A percentile compares a stretch with the other conserved stretches of the same genome.
Conservation (phyloP, 2,888 invertebrate genomes). For the Lasioglossum figueresi region DNA sequence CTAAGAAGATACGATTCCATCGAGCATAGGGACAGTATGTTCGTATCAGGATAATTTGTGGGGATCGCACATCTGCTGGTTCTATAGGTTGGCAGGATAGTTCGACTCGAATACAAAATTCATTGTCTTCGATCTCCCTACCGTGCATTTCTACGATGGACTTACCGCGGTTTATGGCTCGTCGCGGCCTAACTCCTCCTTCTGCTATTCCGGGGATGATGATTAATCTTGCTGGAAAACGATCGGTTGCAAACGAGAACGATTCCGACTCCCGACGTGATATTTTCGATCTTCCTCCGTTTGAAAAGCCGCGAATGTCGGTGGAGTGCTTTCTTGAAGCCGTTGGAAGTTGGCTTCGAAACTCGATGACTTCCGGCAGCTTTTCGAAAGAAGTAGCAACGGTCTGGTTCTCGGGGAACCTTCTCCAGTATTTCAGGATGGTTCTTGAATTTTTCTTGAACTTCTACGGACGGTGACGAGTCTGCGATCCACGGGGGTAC, state of each 20-base stretch:
- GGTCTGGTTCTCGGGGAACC: not conserved
- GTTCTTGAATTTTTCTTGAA: not conserved
- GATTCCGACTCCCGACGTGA: not conserved
- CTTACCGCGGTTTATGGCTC: slow-evolving; percentile 54
- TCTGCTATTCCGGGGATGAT: not conserved
- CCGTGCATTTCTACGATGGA: slow-evolving; percentile 47
- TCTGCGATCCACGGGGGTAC: not conserved
- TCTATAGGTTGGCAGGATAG: slow-evolving; percentile 76
- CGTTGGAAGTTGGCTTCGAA: not conserved
- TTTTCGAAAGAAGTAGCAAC: not conserved
- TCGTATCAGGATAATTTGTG: slow-evolving; percentile 69
- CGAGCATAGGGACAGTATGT: not conserved
- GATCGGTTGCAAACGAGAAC: not conserved
- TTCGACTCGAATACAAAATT: slow-evolving; percentile 81
- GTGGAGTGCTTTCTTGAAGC: not conserved
- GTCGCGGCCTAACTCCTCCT: slow-evolving; percentile 26
- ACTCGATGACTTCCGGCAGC: not conserved
- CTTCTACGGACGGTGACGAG: not conserved
- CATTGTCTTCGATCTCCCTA: slow-evolving; percentile 80
- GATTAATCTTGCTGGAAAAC: not conserved
- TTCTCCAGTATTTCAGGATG: not conserved
- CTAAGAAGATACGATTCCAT: not conserved
- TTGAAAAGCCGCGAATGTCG: not conserved
- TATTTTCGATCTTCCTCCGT: not conserved
- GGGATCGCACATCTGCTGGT: slow-evolving; percentile 78